Evolutionary conservation across 2,888 invertebrate species (phyloP).

Genomic region (Toxonevra muliebris): DNA sequence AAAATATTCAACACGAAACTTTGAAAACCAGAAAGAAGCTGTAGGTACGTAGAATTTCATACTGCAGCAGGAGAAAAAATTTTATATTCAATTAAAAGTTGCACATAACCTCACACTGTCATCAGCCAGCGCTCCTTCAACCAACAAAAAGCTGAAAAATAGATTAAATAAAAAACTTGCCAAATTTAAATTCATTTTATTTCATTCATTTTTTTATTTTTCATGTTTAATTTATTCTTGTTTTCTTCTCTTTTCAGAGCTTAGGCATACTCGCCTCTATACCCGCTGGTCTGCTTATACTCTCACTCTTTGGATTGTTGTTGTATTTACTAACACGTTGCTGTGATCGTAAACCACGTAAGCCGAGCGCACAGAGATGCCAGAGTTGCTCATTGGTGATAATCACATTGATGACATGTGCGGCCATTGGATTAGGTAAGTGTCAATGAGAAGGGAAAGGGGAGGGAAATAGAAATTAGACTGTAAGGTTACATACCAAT

Average conservation of each 20-base stretch:
- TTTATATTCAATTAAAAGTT: background rate
- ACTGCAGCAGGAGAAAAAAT: background rate
- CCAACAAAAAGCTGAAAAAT: background rate
- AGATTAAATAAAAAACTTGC: background rate
- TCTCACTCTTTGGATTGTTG: conserved; percentile 87
- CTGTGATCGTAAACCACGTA: conserved; percentile 92
- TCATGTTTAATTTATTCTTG: background rate
- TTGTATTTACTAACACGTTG: conserved; percentile 94
- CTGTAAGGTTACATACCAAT: no score
- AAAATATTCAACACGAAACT: no score
- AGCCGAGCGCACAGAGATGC: conserved; percentile 63
- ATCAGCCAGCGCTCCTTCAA: background rate
- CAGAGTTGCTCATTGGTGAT: conserved; percentile 65
- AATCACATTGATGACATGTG: conserved; percentile 84
- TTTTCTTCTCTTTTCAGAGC: conserved; percentile 71
- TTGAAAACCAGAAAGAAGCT: no score
- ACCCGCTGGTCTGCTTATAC: conserved; percentile 90
- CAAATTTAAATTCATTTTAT: conserved; percentile 13
- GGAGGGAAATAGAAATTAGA: no score
- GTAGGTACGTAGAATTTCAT: no score
- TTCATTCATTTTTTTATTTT: background rate
- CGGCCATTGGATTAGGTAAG: conserved; percentile 82
- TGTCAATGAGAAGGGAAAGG: conserved; percentile 22
- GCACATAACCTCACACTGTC: background rate
- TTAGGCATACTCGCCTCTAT: conserved; percentile 92